Evolutionary conservation across 2,797 vertebrate genomes (phyloP), one percentile per base, ranked within the genome.

Genomic region (Bovichtus variegatus): DNA sequence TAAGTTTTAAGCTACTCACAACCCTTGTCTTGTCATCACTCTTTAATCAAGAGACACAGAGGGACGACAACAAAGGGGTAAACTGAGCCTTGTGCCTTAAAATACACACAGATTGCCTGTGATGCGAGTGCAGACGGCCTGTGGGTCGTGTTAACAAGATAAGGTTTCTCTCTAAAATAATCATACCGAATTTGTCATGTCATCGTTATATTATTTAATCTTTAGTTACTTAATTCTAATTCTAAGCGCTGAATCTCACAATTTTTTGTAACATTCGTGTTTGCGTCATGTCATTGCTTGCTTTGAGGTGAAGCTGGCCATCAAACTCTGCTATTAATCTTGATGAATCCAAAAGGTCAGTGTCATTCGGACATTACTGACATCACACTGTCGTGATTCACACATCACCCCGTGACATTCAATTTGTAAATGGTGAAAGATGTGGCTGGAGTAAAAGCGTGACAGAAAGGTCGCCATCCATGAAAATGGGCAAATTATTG

Each of bases 1-100:
- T 85, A 67, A 43, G 34, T 73, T 84, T 73, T 38, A 51, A 81
- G 61, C 61, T 50, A 47, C 73, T 87, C 76, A 51, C 63, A 69
- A 38, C 27, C 53, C 46, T 27, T 54, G 66, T 70, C 74, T 63
- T 91, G 87, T 94, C 93, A 87, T 89, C 91, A 74, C 87, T 18
- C 49, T 91, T 92, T 92, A 91, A 93, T 93, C 83, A 88, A 74
- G 0, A 21, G 40, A 71, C 62, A 55, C 15, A 43, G 25, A 29
- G 73, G 6, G 76, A 70, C 74, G 82, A 87, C 82, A 86, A 71
- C 71, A 55, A 16, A 63, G 38, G 18, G 31, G 55, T n/a, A 31
- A 74, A 68, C 58, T 0, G 9, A 60, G 44, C 46, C 62, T 46
- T 13, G 44, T 19, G 5, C n/a, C 66, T 83, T 27, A 46, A 83